Base-by-base conservation (phyloP, 1,140 invertebrate genomes). In the Neodiprion virginianus region DNA sequence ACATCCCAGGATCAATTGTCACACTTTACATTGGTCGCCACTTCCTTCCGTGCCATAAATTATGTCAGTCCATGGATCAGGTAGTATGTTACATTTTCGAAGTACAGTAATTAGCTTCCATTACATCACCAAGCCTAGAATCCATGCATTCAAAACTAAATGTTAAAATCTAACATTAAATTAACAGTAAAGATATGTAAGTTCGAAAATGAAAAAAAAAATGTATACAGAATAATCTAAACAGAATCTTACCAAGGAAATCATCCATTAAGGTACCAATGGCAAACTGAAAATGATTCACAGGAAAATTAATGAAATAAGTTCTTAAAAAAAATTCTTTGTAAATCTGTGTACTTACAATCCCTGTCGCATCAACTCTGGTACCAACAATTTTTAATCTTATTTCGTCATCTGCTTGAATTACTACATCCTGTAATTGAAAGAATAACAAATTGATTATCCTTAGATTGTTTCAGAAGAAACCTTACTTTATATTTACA, bases 251-350 rank as follows among this genome's bases (percentile, higher is more conserved):
- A 78, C 97, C 97, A 80, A 99, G 89, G 86, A 96, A 99, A 90
- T 99, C 97, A 87, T 99, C 98, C 97, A 99, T 99, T 21, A 99
- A 89, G 7, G 98, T 99, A 77, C 98, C 98, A 89, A 99, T 99
- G 1, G 98, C 97, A 92, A 99, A 99, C 96, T 97, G 89, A 87
- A 94, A 94, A 82, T 80, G 88, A 88, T 86, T 80, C 73, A 75
- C 65, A 67, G 49, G 17, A 71, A 67, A 72, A 72, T 73, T 40
- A 50, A 66, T 75, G 69, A 74, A 78, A 67, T 40, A 28, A 65
- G 48, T 10, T 68, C 69, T 74, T 66, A 67, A 66, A 77, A 80
- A 80, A 83, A 78, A 71, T 74, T 72, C 74, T 69, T 49, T 73
- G 47, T 7, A 66, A 48, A 76, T 71, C 70, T 69, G 67, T 47